Evolutionary conservation across 2,888 invertebrate genomes (phyloP).

Genomic region (Itoplectis maculator): DNA sequence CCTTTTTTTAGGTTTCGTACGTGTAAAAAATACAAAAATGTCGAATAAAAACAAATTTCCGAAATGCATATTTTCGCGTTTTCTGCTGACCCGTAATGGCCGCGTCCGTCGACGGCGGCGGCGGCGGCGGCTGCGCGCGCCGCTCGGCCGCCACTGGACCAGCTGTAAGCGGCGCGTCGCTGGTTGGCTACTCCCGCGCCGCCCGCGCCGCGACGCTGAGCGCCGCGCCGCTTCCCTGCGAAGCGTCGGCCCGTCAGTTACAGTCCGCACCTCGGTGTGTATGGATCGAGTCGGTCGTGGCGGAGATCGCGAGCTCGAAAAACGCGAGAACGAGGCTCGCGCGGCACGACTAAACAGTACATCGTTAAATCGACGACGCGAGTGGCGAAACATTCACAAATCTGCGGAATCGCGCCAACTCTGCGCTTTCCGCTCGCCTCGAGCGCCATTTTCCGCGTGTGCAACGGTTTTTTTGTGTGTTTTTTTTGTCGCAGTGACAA

Average conservation of each 20-base stretch:
- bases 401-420: not conserved
- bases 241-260: slow-evolving; percentile 75
- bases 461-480: not conserved
- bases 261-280: slow-evolving; percentile 78
- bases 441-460: not conserved
- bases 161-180: slow-evolving; percentile 44
- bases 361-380: slow-evolving; percentile 22
- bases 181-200: slow-evolving; percentile 36
- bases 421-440: not conserved
- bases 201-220: slow-evolving; percentile 30
- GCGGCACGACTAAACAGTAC: not conserved
- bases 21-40: too few relatives aligned
- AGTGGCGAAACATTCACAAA: slow-evolving; percentile 16
- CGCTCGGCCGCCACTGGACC: slow-evolving; percentile 13
- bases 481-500: not conserved
- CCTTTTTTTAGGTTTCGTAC: too few relatives aligned
- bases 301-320: slow-evolving; percentile 22
- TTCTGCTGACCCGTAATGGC: not conserved
- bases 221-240: slow-evolving; percentile 49
- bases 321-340: slow-evolving; percentile 27
- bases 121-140: slow-evolving; percentile 44
- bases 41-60: too few relatives aligned
- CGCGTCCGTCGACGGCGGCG: too few relatives aligned
- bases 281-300: slow-evolving; percentile 63
- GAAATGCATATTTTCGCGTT: too few relatives aligned